Percentiles rank a stretch among this genome's conserved stretches.
These are phyloP conservation scores for Clanis bilineata DNA, from an alignment of 2,888 invertebrate species.

Conservation along the genomic window DNA sequence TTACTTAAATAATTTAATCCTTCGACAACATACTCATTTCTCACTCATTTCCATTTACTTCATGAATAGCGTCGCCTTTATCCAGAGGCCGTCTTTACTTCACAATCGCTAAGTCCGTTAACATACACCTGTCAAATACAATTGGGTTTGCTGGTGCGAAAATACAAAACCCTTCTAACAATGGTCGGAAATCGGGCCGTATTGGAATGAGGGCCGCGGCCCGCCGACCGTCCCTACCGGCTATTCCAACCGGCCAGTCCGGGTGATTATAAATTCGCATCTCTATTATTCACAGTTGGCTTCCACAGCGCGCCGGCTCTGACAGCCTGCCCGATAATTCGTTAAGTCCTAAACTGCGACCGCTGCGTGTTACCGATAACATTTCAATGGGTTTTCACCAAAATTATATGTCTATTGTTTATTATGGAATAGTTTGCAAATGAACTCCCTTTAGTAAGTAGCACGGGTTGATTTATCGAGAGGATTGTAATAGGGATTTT, in stretches of 20 bases:
- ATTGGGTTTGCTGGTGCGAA: not conserved
- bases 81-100: not conserved
- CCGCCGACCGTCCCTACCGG: not conserved
- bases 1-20: no score
- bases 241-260: constrained; percentile 13
- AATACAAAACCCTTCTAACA: constrained; percentile 18
- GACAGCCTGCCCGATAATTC: constrained; percentile 71
- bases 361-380: constrained; percentile 72
- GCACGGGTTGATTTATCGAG: constrained; percentile 15
- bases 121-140: not conserved
- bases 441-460: constrained; percentile 18
- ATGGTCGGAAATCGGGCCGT: constrained; percentile 26
- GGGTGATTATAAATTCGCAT: constrained; percentile 58
- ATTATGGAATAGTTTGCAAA: constrained; percentile 6
- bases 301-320: constrained; percentile 60
- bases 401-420: constrained; percentile 17
- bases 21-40: no score
- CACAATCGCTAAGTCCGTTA: not conserved
- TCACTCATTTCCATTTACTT: not conserved
- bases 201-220: constrained; percentile 8
- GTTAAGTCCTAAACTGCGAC: constrained; percentile 71
- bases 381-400: constrained; percentile 60
- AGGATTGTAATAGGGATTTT: no score
- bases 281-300: constrained; percentile 73
- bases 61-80: no score